Base-by-base conservation (phyloP, 1,140 invertebrate genomes). In the Macrobrachium rosenbergii region DNA sequence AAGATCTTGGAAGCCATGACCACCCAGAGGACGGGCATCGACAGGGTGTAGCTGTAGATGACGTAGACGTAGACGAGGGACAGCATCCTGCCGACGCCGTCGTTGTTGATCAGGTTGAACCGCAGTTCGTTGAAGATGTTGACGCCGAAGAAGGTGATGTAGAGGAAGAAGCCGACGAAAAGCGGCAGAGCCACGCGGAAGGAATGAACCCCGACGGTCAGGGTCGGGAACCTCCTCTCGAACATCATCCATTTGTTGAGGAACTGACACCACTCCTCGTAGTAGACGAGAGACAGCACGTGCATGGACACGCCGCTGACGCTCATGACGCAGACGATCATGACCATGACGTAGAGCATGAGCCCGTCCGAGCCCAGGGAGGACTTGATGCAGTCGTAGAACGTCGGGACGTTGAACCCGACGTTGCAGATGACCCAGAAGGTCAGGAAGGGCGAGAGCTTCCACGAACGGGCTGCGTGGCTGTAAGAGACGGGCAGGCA, bases 241-340 rank as follows among this genome's bases (percentile, higher is more conserved):
- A 89, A 89, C 28, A 62, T 59, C 85, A 87, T 87, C 87, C 87
- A 90, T 63, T 67, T 80, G 80, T 90, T 90, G 59, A 88, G 83
- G 60, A 90, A 88, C 43, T 12, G 43, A 12, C 73, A 75, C 89
- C 89, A 90, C 58, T 88, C 77, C n/a, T 83, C 80, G 67, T 87
- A 87, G 75, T 90, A 77, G 60, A 88, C 21, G 28, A 90, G 82
- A 19, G 73, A 62, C 19, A 88, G 52, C 16, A 84, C 76, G 52
- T 86, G 87, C 45, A 80, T 84, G 45, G 87, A 86, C n/a, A 88
- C 81, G 14, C 78, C 89, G 12, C 87, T 83, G 60, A 90, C 79
- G 59, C 89, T 90, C 89, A 90, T 90, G n/a, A 90, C 89, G 23
- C 87, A 81, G 12, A 90, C 89, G 43, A 90, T 90, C 78, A 90